These are phyloP conservation scores for Crocodylus rhombifer DNA, from an alignment of 2,797 vertebrate genomes.

Conservation along the genomic window DNA sequence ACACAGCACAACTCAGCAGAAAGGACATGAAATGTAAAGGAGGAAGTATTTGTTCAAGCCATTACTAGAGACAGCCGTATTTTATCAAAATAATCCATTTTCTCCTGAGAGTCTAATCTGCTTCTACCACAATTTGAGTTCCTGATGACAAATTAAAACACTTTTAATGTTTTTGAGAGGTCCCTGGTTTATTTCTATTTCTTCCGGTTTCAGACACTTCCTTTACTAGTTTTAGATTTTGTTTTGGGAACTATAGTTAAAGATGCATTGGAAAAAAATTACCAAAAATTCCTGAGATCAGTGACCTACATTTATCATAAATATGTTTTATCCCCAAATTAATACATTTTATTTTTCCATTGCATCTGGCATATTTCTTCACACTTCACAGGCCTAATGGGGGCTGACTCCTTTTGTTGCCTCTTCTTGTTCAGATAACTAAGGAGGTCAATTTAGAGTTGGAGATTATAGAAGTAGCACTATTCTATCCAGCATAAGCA, in stretches of 20 bases:
- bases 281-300: background rate
- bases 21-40: background rate
- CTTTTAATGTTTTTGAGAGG: background rate
- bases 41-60: background rate
- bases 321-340: background rate
- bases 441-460: background rate
- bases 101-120: background rate
- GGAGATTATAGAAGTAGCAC: background rate
- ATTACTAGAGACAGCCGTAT: too few species aligned
- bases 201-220: rapidly evolving
- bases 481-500: background rate
- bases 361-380: background rate
- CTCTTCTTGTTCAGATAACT: background rate
- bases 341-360: background rate
- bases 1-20: background rate
- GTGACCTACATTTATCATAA: background rate
- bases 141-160: background rate
- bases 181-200: background rate
- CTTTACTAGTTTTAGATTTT: background rate
- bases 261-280: background rate
- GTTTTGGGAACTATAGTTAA: background rate
- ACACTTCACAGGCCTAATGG: background rate
- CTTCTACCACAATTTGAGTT: background rate
- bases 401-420: background rate
- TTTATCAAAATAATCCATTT: background rate